Percentiles rank a stretch among this genome's conserved stretches.
Evolutionary conservation across 2,888 invertebrate genomes (phyloP).

Genomic region (Heliconius hortense): DNA sequence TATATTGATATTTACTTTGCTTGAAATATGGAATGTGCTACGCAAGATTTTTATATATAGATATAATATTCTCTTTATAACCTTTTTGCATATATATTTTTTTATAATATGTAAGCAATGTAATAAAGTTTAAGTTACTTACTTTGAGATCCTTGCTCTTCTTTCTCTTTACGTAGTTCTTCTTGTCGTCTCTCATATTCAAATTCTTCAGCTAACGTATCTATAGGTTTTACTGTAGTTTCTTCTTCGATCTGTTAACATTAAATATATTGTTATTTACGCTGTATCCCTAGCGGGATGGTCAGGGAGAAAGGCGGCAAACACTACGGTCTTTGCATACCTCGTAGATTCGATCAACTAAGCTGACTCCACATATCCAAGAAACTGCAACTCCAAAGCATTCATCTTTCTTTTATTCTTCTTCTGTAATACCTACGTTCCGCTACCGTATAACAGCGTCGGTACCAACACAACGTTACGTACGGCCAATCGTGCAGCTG

Average conservation of each 20-base stretch:
- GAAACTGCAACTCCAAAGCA: too few relatives aligned
- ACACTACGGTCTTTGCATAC: too few relatives aligned
- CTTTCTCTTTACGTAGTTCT: conserved; percentile 62
- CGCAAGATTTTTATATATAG: not conserved
- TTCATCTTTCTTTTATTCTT: too few relatives aligned
- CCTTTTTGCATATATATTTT: not conserved
- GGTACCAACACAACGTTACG: too few relatives aligned
- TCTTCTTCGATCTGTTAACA: conserved; percentile 64
- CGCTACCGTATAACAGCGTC: too few relatives aligned
- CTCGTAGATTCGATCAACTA: too few relatives aligned
- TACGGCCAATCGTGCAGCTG: too few relatives aligned
- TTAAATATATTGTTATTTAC: not conserved
- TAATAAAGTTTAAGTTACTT: conserved; percentile 49
- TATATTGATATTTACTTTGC: not conserved
- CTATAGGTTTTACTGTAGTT: conserved; percentile 59
- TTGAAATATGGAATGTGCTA: not conserved
- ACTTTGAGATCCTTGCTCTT: conserved; percentile 63
- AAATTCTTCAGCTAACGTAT: conserved; percentile 72
- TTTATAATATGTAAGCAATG: not conserved
- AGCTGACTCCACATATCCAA: too few relatives aligned
- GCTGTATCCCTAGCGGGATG: too few relatives aligned
- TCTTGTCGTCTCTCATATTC: conserved; percentile 73
- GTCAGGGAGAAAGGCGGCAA: too few relatives aligned
- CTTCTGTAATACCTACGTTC: too few relatives aligned
- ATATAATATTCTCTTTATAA: not conserved